Percentiles rank a stretch among this genome's conserved stretches.
Evolutionary conservation across 2,113 vertebrate genomes (phyloP).

Genomic region (Coracopsis vasa): DNA sequence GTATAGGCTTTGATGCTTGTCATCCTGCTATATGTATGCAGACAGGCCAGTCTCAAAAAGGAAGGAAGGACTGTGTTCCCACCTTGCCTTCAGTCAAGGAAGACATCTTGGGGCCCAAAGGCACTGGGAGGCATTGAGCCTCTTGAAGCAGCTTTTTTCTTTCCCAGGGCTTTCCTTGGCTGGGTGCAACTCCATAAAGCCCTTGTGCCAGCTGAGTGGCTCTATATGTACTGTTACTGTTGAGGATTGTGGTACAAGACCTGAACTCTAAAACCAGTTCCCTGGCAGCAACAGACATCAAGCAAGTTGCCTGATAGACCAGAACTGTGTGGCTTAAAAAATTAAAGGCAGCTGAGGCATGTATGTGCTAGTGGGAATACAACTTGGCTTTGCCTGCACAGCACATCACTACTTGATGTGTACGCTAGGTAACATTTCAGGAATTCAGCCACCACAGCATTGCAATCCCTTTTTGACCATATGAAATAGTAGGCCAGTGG

Average conservation of each 20-base stretch:
- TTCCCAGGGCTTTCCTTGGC: not conserved
- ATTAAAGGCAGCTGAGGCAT: not conserved
- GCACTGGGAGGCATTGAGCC: not conserved
- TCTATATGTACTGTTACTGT: not conserved
- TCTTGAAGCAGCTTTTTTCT: not conserved
- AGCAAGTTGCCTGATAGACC: not conserved
- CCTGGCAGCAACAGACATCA: not conserved
- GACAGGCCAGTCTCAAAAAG: not conserved
- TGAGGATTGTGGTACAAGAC: not conserved
- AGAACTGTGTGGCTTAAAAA: not conserved
- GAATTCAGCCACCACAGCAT: not conserved
- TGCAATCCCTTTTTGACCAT: not conserved
- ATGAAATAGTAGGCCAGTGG: not conserved
- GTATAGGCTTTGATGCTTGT: not conserved
- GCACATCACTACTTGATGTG: not conserved
- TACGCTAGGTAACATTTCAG: not conserved
- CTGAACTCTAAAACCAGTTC: not conserved
- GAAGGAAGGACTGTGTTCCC: not conserved
- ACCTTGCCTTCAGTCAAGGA: not conserved
- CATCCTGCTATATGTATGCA: not conserved
- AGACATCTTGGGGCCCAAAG: not conserved
- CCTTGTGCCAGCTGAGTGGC: not conserved
- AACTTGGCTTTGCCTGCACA: not conserved
- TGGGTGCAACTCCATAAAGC: accelerated
- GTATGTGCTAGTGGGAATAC: not conserved